These are phyloP conservation scores for Oophaga sylvatica DNA, from an alignment of 2,797 vertebrate genomes.

Conservation along the genomic window DNA sequence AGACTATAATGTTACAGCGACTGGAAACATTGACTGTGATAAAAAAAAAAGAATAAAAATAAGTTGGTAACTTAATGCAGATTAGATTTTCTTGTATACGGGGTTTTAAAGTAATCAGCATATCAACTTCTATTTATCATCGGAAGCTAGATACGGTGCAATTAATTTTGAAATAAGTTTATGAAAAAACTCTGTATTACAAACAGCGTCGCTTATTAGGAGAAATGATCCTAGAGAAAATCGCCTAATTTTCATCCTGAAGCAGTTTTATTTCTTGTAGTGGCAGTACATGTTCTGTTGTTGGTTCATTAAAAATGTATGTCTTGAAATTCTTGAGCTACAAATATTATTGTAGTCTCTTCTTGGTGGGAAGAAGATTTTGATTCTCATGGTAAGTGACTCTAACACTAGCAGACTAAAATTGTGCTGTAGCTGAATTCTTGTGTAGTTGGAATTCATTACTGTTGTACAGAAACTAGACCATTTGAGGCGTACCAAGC, in stretches of 20 bases:
- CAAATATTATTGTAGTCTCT: slow-evolving; percentile 21
- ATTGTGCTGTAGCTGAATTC: background rate
- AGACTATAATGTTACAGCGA: background rate
- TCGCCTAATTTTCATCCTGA: slow-evolving; percentile 11
- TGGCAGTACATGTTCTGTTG: slow-evolving; percentile 11
- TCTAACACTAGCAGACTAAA: background rate
- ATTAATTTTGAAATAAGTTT: background rate
- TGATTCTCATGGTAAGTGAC: slow-evolving; percentile 23
- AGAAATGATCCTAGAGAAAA: slow-evolving; percentile 14
- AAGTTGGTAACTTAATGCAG: background rate
- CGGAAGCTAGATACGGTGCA: background rate
- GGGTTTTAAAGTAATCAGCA: background rate
- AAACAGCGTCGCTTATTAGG: slow-evolving; percentile 15
- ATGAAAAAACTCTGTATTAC: background rate
- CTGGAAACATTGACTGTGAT: background rate
- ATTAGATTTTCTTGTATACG: background rate
- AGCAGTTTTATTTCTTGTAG: slow-evolving; percentile 20
- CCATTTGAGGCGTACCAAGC: background rate
- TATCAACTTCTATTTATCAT: background rate
- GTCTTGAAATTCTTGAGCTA: slow-evolving; percentile 15
- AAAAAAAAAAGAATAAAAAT: background rate
- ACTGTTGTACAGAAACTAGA: background rate
- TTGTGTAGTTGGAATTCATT: background rate
- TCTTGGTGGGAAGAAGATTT: slow-evolving; percentile 25
- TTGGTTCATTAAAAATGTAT: slow-evolving; percentile 39